Conservation (phyloP, 2,888 invertebrate genomes). For the Agrilus cyanescens region DNA sequence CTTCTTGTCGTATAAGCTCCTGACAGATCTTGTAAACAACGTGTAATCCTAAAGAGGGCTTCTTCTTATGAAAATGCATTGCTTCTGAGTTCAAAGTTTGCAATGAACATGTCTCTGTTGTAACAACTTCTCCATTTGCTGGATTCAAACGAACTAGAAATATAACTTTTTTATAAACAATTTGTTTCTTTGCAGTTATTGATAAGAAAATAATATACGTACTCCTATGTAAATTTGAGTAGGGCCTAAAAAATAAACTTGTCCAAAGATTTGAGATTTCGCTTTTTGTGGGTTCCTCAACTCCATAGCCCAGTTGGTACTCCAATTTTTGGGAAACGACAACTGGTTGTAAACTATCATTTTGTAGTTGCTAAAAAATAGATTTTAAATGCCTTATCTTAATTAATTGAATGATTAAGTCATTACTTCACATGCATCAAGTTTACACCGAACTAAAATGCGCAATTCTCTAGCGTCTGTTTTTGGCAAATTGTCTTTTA, state of each 20-base stretch:
- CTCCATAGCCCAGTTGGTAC: slow-evolving; percentile 26
- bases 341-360: slow-evolving; percentile 19
- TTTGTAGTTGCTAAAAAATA: slow-evolving; percentile 8
- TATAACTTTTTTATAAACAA: not conserved
- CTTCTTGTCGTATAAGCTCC: slow-evolving; percentile 16
- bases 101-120: slow-evolving; percentile 23
- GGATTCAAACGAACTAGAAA: slow-evolving; percentile 23
- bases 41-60: slow-evolving; percentile 23
- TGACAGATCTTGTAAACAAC: slow-evolving; percentile 24
- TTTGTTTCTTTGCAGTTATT: not conserved
- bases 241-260: slow-evolving; percentile 26
- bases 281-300: slow-evolving; percentile 21
- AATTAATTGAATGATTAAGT: not conserved
- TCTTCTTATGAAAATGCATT: slow-evolving; percentile 21
- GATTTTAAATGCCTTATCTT: not conserved
- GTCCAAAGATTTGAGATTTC: slow-evolving; percentile 28
- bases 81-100: slow-evolving; percentile 26
- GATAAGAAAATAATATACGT: slow-evolving; percentile 6
- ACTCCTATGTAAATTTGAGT: slow-evolving; percentile 28
- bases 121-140: slow-evolving; percentile 20
- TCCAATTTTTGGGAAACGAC: slow-evolving; percentile 28
- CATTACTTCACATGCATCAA: slow-evolving; percentile 27
- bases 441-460: slow-evolving; percentile 26
- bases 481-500: slow-evolving; percentile 17
- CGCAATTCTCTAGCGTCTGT: slow-evolving; percentile 22